phyloP scores from a whole-genome alignment of 2,797 vertebrate genomes.

The Miichthys miiuy region DNA sequence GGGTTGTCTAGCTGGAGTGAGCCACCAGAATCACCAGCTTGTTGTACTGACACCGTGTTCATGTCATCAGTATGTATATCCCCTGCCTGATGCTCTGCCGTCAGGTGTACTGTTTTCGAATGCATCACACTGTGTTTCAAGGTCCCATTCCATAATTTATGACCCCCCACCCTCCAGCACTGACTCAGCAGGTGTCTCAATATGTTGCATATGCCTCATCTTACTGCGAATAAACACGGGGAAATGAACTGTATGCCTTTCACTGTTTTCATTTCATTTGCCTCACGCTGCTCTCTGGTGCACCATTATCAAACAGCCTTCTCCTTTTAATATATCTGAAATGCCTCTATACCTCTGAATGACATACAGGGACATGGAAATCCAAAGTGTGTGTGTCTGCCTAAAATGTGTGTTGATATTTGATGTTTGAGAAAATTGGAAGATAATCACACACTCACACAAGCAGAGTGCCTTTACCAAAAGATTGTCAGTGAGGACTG shows the following conservation, averaged over 20 bases:
- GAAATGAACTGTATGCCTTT: constrained; percentile 54
- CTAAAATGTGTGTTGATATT: not conserved
- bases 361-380: constrained; percentile 10
- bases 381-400: not conserved
- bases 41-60: not conserved
- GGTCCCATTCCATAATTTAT: constrained; percentile 69
- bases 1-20: constrained; percentile 12
- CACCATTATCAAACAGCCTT: constrained; percentile 48
- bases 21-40: constrained; percentile 19
- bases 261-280: constrained; percentile 62
- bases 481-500: not conserved
- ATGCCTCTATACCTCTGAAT: constrained; percentile 20
- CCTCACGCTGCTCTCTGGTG: constrained; percentile 43
- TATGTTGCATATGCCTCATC: constrained; percentile 33
- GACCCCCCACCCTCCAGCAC: constrained; percentile 45
- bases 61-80: constrained; percentile 46
- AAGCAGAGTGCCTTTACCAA: constrained; percentile 11
- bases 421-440: constrained; percentile 27
- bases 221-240: constrained; percentile 51
- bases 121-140: constrained; percentile 56
- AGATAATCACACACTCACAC: not conserved
- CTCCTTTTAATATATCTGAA: constrained; percentile 46
- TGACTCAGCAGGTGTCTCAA: constrained; percentile 60
- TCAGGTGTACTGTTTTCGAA: constrained; percentile 33
- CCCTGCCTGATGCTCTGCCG: constrained; percentile 12